phyloP scores from a whole-genome alignment of 2,888 invertebrate genomes.

The Ceramica pisi region DNA sequence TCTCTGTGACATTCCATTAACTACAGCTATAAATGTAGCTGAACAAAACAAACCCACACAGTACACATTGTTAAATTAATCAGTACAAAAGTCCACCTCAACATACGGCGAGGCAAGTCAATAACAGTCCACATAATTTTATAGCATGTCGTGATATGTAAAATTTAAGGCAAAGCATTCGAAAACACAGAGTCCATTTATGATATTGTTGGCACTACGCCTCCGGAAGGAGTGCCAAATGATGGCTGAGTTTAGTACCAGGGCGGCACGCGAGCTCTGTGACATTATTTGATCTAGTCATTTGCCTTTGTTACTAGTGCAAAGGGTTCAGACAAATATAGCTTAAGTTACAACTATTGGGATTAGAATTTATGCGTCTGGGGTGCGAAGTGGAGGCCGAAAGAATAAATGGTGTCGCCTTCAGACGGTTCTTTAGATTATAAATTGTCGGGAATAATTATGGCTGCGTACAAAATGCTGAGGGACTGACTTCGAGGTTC shows the following conservation, averaged over 20 bases:
- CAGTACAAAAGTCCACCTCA: background rate
- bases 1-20: background rate
- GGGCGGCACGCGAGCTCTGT: slow-evolving; percentile 66
- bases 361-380: slow-evolving; percentile 60
- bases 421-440: slow-evolving; percentile 5
- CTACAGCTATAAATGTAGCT: background rate
- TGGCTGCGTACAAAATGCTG: slow-evolving; percentile 13
- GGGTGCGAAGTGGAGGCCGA: background rate
- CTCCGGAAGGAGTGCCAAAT: slow-evolving; percentile 77
- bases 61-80: background rate
- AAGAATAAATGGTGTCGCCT: slow-evolving; percentile 8
- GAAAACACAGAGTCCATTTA: slow-evolving; percentile 64
- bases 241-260: slow-evolving; percentile 63
- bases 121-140: slow-evolving; percentile 50
- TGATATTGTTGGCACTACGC: slow-evolving; percentile 72
- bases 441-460: slow-evolving; percentile 27
- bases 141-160: slow-evolving; percentile 68
- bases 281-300: slow-evolving; percentile 57
- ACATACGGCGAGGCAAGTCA: slow-evolving; percentile 18
- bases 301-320: slow-evolving; percentile 45
- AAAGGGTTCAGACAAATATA: slow-evolving; percentile 47
- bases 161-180: slow-evolving; percentile 66
- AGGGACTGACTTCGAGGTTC: slow-evolving; percentile 11
- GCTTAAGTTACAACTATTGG: slow-evolving; percentile 33
- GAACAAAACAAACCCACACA: background rate